phyloP scores from a whole-genome alignment of 2,888 invertebrate genomes.

The Agrotis segetum region DNA sequence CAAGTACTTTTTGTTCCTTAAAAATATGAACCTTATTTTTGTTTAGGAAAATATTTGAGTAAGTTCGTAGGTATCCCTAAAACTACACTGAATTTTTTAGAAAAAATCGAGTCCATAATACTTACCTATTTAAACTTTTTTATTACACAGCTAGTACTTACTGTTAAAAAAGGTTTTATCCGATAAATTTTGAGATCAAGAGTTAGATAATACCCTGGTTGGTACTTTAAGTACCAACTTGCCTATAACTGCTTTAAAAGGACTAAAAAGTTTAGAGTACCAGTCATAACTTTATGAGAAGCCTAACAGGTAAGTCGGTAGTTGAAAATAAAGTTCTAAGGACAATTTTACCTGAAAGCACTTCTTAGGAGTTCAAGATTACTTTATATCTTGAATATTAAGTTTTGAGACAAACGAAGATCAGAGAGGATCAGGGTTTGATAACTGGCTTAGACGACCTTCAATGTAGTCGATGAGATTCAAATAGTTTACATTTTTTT shows the following conservation, averaged over 20 bases:
- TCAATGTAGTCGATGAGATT: too few species aligned
- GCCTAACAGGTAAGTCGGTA: slow-evolving; percentile 3
- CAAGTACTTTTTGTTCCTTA: slow-evolving; percentile 68
- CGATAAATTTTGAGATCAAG: not conserved
- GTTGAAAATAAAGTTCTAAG: slow-evolving; percentile 17
- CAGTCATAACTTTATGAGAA: slow-evolving; percentile 20
- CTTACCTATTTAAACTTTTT: not conserved
- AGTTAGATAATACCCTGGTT: not conserved
- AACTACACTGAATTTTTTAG: too few species aligned
- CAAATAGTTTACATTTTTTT: too few species aligned
- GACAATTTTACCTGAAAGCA: slow-evolving; percentile 4
- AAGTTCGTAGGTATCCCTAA: not conserved
- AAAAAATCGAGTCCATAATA: not conserved
- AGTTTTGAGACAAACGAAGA: slow-evolving; percentile 2
- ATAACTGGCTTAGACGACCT: not conserved
- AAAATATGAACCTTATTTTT: not conserved
- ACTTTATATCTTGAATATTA: not conserved
- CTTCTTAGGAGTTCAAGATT: slow-evolving; percentile 3
- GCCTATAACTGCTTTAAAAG: not conserved
- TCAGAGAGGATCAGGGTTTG: not conserved
- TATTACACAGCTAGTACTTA: not conserved
- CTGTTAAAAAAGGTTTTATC: not conserved
- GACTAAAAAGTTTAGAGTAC: slow-evolving; percentile 17
- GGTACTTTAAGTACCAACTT: slow-evolving; percentile 2
- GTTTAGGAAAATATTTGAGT: not conserved